A percentile compares a stretch with the other conserved stretches of the same genome.
Conservation (phyloP, 2,888 invertebrate genomes). For the Drosophila parthenogenetica region DNA sequence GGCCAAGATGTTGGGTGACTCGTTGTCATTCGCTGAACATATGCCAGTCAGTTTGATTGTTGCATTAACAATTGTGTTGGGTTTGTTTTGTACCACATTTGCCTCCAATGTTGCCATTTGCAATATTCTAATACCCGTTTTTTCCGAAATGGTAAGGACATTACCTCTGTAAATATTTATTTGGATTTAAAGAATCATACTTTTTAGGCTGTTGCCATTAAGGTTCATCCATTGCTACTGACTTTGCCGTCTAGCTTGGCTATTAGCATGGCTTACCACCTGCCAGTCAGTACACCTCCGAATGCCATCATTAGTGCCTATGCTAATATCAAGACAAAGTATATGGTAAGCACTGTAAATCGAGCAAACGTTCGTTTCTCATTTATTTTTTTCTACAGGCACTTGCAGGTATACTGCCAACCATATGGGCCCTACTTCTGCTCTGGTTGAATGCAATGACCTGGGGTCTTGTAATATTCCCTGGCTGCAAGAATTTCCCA, state of each 20-base stretch:
- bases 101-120: constrained; percentile 95
- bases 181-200: not conserved
- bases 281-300: constrained; percentile 97
- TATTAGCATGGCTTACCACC: constrained; percentile 95
- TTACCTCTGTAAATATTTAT: not conserved
- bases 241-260: constrained; percentile 94
- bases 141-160: constrained; percentile 88
- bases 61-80: constrained; percentile 88
- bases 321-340: constrained; percentile 90
- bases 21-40: constrained; percentile 87
- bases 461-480: constrained; percentile 10
- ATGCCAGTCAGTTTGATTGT: constrained; percentile 87
- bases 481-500: not conserved
- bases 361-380: no score
- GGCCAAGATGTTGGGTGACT: constrained; percentile 89
- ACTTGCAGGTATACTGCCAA: constrained; percentile 14
- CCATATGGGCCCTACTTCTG: constrained; percentile 6
- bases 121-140: constrained; percentile 92
- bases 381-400: constrained; percentile 1
- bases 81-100: constrained; percentile 90
- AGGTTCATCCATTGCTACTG: constrained; percentile 93
- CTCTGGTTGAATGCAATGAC: constrained; percentile 19
- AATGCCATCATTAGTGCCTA: constrained; percentile 96
- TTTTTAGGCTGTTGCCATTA: constrained; percentile 88
- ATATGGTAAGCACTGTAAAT: constrained; percentile 87